A percentile compares a stretch with the other conserved stretches of the same genome.
Evolutionary conservation across 2,113 vertebrate genomes (phyloP).

Genomic region (Mesembrinibis cayennensis): DNA sequence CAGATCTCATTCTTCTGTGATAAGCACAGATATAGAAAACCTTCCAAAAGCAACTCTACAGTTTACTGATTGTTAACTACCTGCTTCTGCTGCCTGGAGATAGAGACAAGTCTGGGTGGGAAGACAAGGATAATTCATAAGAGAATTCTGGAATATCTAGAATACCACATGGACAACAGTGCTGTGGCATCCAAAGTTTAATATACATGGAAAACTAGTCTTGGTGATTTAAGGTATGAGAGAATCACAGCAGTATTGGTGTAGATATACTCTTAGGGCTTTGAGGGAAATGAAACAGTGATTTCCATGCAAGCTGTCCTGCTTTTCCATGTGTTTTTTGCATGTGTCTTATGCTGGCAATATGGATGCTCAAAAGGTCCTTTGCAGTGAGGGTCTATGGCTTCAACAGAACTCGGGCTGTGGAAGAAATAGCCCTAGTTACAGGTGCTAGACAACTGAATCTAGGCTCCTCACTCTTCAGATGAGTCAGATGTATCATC

Average conservation of each 20-base stretch:
- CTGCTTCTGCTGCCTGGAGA: neutral
- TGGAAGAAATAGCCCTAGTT: neutral
- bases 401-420: neutral
- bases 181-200: neutral
- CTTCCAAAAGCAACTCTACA: neutral
- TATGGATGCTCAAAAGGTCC: neutral
- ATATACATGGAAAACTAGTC: fast-evolving
- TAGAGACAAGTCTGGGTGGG: neutral
- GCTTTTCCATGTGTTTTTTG: neutral
- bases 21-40: neutral
- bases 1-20: neutral
- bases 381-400: neutral
- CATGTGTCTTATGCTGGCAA: neutral
- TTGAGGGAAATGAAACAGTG: neutral
- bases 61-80: neutral
- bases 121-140: neutral
- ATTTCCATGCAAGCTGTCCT: neutral
- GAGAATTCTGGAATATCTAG: neutral
- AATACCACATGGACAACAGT: neutral
- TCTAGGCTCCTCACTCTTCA: neutral
- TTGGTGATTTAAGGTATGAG: neutral
- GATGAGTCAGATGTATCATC: neutral
- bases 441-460: neutral
- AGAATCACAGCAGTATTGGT: neutral
- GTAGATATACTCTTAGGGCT: neutral